Base-by-base conservation (phyloP, 2,888 invertebrate species). In the Synanthedon vespiformis region DNA sequence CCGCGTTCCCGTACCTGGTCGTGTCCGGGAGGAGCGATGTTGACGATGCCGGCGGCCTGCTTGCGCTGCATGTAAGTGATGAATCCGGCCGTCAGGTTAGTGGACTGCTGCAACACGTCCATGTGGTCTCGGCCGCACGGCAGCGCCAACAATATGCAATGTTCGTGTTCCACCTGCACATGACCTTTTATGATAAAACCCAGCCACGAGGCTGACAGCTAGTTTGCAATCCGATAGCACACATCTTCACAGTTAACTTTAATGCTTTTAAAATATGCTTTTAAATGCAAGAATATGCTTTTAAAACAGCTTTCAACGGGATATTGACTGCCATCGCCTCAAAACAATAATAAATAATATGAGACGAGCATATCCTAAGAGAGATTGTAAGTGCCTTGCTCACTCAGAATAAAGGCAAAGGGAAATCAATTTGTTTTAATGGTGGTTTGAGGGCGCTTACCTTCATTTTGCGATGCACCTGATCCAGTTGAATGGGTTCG, bases 31-130 rank as follows among this genome's bases (percentile, higher is more conserved):
- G 94, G 93, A 22, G 95, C 94, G 58, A 98, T 95, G 83, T 99
- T 99, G 64, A 99, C 96, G 73, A 99, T 99, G 66, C 99, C 99
- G 63, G 99, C 99, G 56, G 99, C 99, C 88, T 96, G 96, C 84
- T 99, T 99, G 73, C 95, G 93, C 87, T 96, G 95, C 66, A 99
- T 89, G 83, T 99, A 99, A 52, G 95, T 96, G 72, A 99, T 98
- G 81, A 99, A 98, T 61, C 97, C 97, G 58, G 91, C 92, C 64
- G 93, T 93, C 61, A 99, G 90, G 78, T 95, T 95, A 70, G 94
- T 94, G 61, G 95, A 95, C 86, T 99, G 98, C 80, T 96, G 94
- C 60, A 96, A 88, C 55, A 98, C 95, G 79, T 98, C 98, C 88
- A 95, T 92, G 77, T 96, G 95, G 82, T 98, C 96, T 58, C 94